phyloP scores from a whole-genome alignment of 2,888 invertebrate species.

The Trisateles emortualis region DNA sequence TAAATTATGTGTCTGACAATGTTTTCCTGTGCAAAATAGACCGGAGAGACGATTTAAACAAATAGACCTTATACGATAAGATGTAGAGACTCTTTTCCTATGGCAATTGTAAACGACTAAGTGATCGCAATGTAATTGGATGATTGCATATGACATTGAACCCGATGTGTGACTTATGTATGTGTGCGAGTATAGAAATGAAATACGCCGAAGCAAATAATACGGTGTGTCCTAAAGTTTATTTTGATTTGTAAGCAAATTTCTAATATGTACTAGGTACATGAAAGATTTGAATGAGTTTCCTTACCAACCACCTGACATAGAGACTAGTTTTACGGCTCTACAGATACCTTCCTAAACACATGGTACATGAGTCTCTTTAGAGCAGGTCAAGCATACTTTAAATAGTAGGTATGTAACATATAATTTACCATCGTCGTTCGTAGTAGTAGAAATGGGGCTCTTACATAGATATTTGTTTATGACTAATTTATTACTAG shows the following conservation, averaged over 20 bases:
- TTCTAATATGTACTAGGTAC: neutral
- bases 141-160: slow-evolving; percentile 64
- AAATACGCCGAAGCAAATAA: slow-evolving; percentile 11
- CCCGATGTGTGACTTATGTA: slow-evolving; percentile 32
- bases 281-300: neutral
- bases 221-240: neutral
- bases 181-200: slow-evolving; percentile 17
- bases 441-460: too few species aligned
- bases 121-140: slow-evolving; percentile 57
- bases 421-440: too few species aligned
- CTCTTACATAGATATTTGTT: too few species aligned
- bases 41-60: neutral
- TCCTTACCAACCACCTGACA: neutral
- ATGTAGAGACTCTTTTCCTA: slow-evolving; percentile 34
- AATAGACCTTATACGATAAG: neutral
- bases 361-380: too few species aligned
- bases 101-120: slow-evolving; percentile 26
- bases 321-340: too few species aligned
- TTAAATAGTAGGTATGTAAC: too few species aligned
- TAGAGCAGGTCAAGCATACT: too few species aligned
- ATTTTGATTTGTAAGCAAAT: neutral
- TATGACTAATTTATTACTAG: too few species aligned
- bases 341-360: too few species aligned
- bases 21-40: slow-evolving; percentile 25
- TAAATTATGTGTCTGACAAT: slow-evolving; percentile 19